Evolutionary conservation across 1,140 invertebrate species (phyloP).

Genomic region (Trachelipus rathkii): DNA sequence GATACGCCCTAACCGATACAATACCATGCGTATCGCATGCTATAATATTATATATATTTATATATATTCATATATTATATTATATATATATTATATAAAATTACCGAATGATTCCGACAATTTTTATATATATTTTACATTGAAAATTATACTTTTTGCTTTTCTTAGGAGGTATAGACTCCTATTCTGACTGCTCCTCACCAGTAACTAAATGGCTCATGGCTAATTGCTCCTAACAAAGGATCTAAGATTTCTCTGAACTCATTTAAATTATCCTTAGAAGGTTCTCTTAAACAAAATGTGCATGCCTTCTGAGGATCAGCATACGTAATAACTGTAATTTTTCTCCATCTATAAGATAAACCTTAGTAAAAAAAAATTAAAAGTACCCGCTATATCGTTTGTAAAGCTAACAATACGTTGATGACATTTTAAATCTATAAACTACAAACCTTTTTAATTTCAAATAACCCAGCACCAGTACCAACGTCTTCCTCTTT

Average conservation of each 20-base stretch:
- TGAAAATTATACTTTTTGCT: constrained; percentile 64
- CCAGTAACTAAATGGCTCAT: constrained; percentile 68
- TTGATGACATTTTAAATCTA: not conserved
- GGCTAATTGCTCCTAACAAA: constrained; percentile 88
- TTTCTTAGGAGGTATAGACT: constrained; percentile 59
- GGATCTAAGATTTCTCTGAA: constrained; percentile 91
- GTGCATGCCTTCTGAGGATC: constrained; percentile 98
- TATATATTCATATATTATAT: too few species aligned
- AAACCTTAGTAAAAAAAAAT: not conserved
- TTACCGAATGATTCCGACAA: too few species aligned
- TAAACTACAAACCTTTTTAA: constrained; percentile 72
- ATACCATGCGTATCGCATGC: too few species aligned
- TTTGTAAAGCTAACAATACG: too few species aligned
- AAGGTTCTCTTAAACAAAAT: constrained; percentile 90
- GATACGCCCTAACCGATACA: too few species aligned
- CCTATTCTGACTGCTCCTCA: constrained; percentile 47
- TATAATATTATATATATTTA: too few species aligned
- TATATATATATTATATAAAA: too few species aligned
- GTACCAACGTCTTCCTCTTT: constrained; percentile 94
- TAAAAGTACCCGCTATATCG: too few species aligned
- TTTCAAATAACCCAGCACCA: constrained; percentile 89
- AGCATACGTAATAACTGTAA: constrained; percentile 90
- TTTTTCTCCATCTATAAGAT: constrained; percentile 69
- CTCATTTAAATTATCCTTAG: constrained; percentile 97
- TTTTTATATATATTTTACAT: too few species aligned